A percentile compares a stretch with the other conserved stretches of the same genome.
Conservation (phyloP, 2,888 invertebrate species). For the Tuberolachnus salignus region DNA sequence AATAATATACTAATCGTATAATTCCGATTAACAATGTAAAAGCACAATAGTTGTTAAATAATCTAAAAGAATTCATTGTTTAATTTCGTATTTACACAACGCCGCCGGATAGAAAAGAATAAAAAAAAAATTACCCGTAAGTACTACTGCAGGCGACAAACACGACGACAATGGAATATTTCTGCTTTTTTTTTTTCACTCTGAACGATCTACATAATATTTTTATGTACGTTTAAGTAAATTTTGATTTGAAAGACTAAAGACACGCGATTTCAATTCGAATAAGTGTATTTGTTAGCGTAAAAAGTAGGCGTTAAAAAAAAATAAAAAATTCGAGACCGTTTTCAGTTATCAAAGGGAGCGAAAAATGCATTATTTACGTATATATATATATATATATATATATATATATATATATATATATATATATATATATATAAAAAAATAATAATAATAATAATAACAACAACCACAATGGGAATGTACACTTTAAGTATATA, state of each 20-base stretch:
- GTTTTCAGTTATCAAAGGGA: constrained; percentile 36
- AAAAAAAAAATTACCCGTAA: no score
- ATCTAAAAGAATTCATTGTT: constrained; percentile 9
- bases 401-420: no score
- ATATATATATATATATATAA: no score
- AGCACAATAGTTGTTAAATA: neutral
- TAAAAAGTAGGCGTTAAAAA: constrained; percentile 3
- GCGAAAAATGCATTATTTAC: constrained; percentile 41
- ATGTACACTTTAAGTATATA: constrained; percentile 45
- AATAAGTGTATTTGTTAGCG: constrained; percentile 30
- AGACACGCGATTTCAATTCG: constrained; percentile 35
- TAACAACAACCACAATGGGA: constrained; percentile 53
- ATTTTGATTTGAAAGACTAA: constrained; percentile 6
- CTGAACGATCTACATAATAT: neutral
- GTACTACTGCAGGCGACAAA: neutral
- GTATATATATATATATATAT: no score
- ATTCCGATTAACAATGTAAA: no score
- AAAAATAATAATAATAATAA: no score
- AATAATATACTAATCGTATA: no score
- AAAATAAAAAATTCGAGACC: neutral
- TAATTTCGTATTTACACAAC: neutral
- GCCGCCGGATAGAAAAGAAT: neutral
- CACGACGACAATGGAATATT: neutral
- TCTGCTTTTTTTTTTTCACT: neutral
- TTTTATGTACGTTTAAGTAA: constrained; percentile 29